Base-by-base conservation (phyloP, 1,140 invertebrate species). In the Gryllus bimaculatus region DNA sequence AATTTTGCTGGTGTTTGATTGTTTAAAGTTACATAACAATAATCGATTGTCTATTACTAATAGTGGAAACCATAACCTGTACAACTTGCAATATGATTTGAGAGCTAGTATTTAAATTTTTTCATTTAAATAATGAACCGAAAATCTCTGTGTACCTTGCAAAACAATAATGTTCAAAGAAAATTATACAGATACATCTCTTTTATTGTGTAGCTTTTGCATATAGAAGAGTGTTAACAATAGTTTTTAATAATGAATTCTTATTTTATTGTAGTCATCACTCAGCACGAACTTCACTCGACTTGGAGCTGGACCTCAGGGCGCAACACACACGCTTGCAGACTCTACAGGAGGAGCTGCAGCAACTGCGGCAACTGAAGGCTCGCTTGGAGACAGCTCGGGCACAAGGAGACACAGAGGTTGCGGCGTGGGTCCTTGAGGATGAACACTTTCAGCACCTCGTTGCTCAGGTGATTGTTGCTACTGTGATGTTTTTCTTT, bases 231-330 rank as follows among this genome's bases (percentile, higher is more conserved):
- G 5, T 39, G 26, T 39, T 39, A 39, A 39, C 26, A 39, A 39
- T 39, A 39, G 5, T 39, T 39, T 39, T 39, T 47, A 75, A 47
- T 15, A 5, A 47, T 5, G 20, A 8, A 10, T 2, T 48, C 20
- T 77, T 47, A 39, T 47, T 66, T 13, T 75, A 4, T 48, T 48
- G 12, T 48, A 20, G 15, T 47, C 79, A 79, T 77, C 75, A 75
- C 20, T 89, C 91, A 54, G 90, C 92, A 8, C 89, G 96, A 80
- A 98, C 96, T 0, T 96, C 95, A 0, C 88, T 98, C 66, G 96
- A 98, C 85, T 89, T 98, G 80, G 95, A 97, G 84, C 88, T 98
- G 75, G 96, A 98, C 87, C 88, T 97, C 78, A 93, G 93, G 82
- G 95, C 96, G 13, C 96, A 97, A 83, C 93, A 97, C 83, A 92